Conservation (phyloP, 2,113 vertebrate species). For the Ceratotherium simum region DNA sequence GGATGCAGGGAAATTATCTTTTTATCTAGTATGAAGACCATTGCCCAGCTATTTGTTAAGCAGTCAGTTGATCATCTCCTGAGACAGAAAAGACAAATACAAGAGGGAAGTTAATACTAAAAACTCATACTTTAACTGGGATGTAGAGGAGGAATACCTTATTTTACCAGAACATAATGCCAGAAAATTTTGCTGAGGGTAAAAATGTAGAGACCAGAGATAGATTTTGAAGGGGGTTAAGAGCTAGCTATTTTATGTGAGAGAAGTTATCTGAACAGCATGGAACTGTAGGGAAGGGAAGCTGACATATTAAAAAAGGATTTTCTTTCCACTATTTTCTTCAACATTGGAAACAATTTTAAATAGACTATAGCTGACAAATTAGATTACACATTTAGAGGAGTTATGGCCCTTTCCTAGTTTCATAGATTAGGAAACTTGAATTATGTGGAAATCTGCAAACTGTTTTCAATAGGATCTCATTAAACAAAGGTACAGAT, state of each 20-base stretch:
- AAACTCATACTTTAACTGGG: not conserved
- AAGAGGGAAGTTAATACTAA: not conserved
- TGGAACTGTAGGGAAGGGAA: not conserved
- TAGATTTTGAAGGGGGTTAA: not conserved
- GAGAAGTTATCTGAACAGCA: not conserved
- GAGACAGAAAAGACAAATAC: slow-evolving; percentile 17
- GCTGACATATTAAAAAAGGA: not conserved
- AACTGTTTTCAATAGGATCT: not conserved
- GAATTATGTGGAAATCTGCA: not conserved
- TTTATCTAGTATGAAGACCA: not conserved
- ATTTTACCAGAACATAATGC: not conserved
- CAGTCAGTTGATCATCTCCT: not conserved
- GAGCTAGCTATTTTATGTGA: not conserved
- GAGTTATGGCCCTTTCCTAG: not conserved
- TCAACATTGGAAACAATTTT: not conserved
- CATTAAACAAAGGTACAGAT: not conserved
- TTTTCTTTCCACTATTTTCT: not conserved
- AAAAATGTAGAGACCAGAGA: not conserved
- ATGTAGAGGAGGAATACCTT: not conserved
- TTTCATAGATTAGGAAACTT: not conserved
- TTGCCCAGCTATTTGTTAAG: not conserved
- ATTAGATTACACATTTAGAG: not conserved
- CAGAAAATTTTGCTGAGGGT: not conserved
- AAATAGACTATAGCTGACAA: not conserved
- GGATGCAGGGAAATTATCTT: not conserved